Base-by-base conservation (phyloP, 2,888 invertebrate species). In the Priocnemis perturbator region DNA sequence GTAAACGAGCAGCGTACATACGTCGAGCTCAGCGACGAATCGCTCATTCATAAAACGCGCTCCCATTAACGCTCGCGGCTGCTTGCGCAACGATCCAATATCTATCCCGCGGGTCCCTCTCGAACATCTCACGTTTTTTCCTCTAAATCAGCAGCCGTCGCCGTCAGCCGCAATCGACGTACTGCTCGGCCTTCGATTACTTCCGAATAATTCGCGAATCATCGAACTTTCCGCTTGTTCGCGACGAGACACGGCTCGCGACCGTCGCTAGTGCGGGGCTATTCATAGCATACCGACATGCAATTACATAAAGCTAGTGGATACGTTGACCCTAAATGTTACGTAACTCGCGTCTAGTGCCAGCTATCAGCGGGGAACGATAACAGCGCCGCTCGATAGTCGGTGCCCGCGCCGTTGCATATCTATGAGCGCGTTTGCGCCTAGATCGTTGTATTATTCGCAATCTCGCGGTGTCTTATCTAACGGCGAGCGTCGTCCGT, bases 251-350 rank as follows among this genome's bases (percentile, higher is more conserved):
- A 47, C 70, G 71, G 65, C 70, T 79, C 70, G 70, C 67, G 66
- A 68, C 79, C 64, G 71, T 71, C 79, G 73, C 79, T 79, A 73
- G 79, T 62, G 63, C 55, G 19, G 64, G 62, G 73, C 87, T 87
- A 87, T 87, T 86, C 86, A 87, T 87, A 87, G 87, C 83, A 78
- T 85, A 83, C 83, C 82, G 82, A 83, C 86, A 83, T 86, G 86
- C 86, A 87, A 87, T 86, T 87, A 86, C 87, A 86, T 88, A 88
- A 87, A 88, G 83, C 83, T 77, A 77, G 81, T 81, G 86, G 86
- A 87, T 88, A 86, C 88, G 82, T 87, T 88, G 88, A 88, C 88
- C 88, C 86, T 85, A 83, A 79, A 78, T 74, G 77, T 84, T 85
- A 83, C 81, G 85, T 83, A 84, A 85, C 74, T 76, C 69, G 79